Base-by-base conservation (phyloP, 2,888 invertebrate genomes). In the Nymphalis polychloros region DNA sequence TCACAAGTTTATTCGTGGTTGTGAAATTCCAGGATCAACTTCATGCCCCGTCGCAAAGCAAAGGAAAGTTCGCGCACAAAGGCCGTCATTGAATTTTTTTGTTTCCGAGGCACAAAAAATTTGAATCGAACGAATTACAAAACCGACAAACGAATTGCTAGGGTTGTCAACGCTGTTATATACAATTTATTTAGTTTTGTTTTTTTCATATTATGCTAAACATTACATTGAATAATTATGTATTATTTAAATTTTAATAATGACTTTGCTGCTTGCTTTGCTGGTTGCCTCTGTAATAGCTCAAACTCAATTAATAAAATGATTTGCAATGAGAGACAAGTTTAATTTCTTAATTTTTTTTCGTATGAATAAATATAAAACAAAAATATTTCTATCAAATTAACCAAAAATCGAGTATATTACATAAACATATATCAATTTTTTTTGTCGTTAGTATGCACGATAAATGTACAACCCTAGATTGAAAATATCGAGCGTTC, bases 31-130 rank as follows among this genome's bases (percentile, higher is more conserved):
- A 83, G 83, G 88, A 84, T 85, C 86, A 89, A 90, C 89, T 90
- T 89, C 83, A 86, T 85, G 84, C 84, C 80, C 81, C 81, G 81
- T 73, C 78, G 84, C 85, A 88, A 90, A 84, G 83, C 87, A 88
- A 89, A 89, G 86, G 87, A 89, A 85, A 89, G 84, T 85, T 86
- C 74, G 73, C 80, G 79, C 84, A 91, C 83, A 90, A 90, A 89
- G 88, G 84, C 81, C 77, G 78, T 70, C 79, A 83, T 78, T 83
- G 80, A 82, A 73, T 80, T 79, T 88, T 87, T 89, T 87, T 87
- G 83, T 87, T 89, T 85, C 78, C 79, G 82, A 71, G 82, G 84
- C 82, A 84, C 80, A 83, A 86, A 89, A 89, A 88, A 86, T 80
- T 86, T 85, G 86, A 87, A 88, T 87, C 81, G 84, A 84, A 76